These are phyloP conservation scores for Porites lutea DNA, from an alignment of 64 coral and sea anemone species.

Conservation along the genomic window DNA sequence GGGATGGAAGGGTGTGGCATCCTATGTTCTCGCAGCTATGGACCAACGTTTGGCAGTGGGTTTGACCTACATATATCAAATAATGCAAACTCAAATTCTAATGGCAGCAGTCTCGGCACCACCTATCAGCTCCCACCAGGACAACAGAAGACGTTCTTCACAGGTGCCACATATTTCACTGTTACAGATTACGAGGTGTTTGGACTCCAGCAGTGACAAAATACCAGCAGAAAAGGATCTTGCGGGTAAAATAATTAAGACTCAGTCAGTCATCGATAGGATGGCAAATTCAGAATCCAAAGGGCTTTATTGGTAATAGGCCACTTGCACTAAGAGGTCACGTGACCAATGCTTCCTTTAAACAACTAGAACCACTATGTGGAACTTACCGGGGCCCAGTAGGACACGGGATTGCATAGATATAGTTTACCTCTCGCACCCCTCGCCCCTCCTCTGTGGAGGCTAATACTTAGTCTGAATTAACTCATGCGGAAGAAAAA, in stretches of 20 bases:
- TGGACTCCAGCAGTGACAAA: background rate
- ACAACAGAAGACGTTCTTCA: background rate
- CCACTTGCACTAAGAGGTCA: no score
- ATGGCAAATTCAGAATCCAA: no score
- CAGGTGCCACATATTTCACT: background rate
- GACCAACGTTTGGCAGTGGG: background rate
- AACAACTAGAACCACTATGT: no score
- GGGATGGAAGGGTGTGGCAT: background rate
- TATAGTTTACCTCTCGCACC: no score
- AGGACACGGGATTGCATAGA: no score
- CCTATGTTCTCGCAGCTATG: background rate
- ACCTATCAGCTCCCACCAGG: background rate
- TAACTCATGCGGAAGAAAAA: no score
- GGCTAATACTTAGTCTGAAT: no score
- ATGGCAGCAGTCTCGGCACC: background rate
- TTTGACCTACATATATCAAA: background rate
- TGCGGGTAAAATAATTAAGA: background rate
- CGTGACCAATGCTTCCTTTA: no score
- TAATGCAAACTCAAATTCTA: background rate
- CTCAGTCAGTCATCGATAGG: no score
- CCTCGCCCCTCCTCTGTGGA: no score
- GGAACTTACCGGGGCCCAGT: no score
- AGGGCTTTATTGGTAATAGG: no score
- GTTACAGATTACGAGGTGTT: slow-evolving; percentile 1
- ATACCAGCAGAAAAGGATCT: background rate